phyloP scores from a whole-genome alignment of 2,113 vertebrate species.

The Xiphophorus hellerii region DNA sequence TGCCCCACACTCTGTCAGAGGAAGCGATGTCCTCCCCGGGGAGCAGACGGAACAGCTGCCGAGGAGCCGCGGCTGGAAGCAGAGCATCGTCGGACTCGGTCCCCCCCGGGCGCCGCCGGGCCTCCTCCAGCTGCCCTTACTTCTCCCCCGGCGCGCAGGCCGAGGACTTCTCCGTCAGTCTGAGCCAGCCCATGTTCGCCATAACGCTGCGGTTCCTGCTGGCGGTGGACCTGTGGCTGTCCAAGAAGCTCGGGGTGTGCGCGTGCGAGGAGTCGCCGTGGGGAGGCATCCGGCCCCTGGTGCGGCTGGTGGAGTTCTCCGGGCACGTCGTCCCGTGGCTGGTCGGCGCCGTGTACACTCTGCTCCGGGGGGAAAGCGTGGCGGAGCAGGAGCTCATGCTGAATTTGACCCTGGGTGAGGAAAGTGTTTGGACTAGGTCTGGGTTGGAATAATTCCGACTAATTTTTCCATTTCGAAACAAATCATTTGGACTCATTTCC shows the following conservation, averaged over 20 bases:
- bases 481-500: not conserved
- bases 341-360: constrained; percentile 83
- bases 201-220: constrained; percentile 88
- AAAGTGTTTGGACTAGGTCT: too few relatives aligned
- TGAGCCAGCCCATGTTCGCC: constrained; percentile 88
- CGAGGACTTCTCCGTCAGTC: constrained; percentile 84
- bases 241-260: constrained; percentile 89
- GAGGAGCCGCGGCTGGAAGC: constrained; percentile 49
- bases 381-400: constrained; percentile 87
- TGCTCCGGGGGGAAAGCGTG: constrained; percentile 82
- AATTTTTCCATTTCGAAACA: not conserved
- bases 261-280: constrained; percentile 87
- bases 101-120: constrained; percentile 77
- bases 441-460: not conserved
- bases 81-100: constrained; percentile 68
- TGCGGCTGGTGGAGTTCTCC: constrained; percentile 89
- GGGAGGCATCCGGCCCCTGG: constrained; percentile 87
- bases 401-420: constrained; percentile 86
- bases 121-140: constrained; percentile 75
- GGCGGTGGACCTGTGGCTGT: constrained; percentile 90
- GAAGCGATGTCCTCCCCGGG: constrained; percentile 65
- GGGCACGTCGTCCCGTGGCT: constrained; percentile 90
- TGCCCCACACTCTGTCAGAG: not conserved
- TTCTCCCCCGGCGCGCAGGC: constrained; percentile 58
- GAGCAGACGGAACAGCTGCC: constrained; percentile 65